Evolutionary conservation across 2,888 invertebrate genomes (phyloP).

Genomic region (Orchesella flavescens): DNA sequence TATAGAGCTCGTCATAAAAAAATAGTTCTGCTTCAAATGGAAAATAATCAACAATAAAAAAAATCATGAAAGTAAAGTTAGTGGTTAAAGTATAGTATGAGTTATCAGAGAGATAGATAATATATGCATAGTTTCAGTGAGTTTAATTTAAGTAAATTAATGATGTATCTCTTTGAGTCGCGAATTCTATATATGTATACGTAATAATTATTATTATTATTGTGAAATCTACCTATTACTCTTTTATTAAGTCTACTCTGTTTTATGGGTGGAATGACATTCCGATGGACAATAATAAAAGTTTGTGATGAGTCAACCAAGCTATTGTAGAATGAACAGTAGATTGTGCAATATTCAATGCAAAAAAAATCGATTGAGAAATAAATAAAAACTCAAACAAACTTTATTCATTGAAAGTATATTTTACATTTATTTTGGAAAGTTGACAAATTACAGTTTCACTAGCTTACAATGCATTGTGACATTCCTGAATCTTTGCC

Average conservation of each 20-base stretch:
- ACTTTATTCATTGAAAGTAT: constrained; percentile 4
- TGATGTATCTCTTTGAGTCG: background rate
- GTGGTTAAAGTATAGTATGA: too few species aligned
- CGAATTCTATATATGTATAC: too few species aligned
- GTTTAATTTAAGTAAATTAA: background rate
- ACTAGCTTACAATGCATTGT: background rate
- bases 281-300: constrained; percentile 50
- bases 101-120: too few species aligned
- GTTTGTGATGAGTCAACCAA: constrained; percentile 25
- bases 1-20: too few species aligned
- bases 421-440: background rate
- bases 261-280: constrained; percentile 6
- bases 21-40: too few species aligned
- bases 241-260: too few species aligned
- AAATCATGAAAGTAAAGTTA: too few species aligned
- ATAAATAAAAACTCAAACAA: constrained; percentile 1
- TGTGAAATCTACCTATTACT: too few species aligned
- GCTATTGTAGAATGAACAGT: constrained; percentile 5
- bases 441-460: background rate
- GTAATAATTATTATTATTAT: too few species aligned
- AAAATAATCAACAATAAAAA: too few species aligned
- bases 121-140: background rate
- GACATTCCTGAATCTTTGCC: constrained; percentile 14
- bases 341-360: constrained; percentile 26
- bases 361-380: constrained; percentile 14